Percentiles rank a stretch among this genome's conserved stretches.
These are phyloP conservation scores for Salvelinus fontinalis DNA, from an alignment of 2,113 vertebrate genomes.

Conservation along the genomic window DNA sequence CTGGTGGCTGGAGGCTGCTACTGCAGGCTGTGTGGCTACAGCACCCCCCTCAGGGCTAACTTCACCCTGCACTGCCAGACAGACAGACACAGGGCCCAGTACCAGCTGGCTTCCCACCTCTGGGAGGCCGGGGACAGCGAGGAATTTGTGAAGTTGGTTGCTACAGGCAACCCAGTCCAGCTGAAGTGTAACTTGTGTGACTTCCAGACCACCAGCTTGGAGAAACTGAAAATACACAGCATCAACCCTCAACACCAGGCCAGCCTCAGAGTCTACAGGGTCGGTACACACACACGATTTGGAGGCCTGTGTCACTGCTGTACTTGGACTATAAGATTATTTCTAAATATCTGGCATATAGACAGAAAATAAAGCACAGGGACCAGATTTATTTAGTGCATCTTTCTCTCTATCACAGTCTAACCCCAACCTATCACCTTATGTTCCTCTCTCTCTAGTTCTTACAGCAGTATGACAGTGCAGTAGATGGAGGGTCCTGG, in stretches of 20 bases:
- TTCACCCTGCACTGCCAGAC: constrained; percentile 95
- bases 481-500: constrained; percentile 88
- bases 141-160: constrained; percentile 86
- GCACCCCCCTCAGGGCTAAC: constrained; percentile 96
- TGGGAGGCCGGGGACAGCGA: constrained; percentile 82
- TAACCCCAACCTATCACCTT: background rate
- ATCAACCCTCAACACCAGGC: constrained; percentile 90
- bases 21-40: constrained; percentile 95
- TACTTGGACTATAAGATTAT: no score
- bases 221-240: constrained; percentile 94
- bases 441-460: constrained; percentile 73
- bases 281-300: constrained; percentile 62
- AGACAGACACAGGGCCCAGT: constrained; percentile 92
- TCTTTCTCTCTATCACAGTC: no score
- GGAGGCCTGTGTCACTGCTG: no score
- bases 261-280: constrained; percentile 94
- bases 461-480: constrained; percentile 92
- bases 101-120: constrained; percentile 95
- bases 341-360: no score
- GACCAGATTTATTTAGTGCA: no score
- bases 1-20: constrained; percentile 91
- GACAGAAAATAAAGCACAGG: no score
- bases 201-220: constrained; percentile 94
- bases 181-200: constrained; percentile 94
- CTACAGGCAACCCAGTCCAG: constrained; percentile 92